Evolutionary conservation across 2,113 vertebrate genomes (phyloP).

Genomic region (Oryzias curvinotus): DNA sequence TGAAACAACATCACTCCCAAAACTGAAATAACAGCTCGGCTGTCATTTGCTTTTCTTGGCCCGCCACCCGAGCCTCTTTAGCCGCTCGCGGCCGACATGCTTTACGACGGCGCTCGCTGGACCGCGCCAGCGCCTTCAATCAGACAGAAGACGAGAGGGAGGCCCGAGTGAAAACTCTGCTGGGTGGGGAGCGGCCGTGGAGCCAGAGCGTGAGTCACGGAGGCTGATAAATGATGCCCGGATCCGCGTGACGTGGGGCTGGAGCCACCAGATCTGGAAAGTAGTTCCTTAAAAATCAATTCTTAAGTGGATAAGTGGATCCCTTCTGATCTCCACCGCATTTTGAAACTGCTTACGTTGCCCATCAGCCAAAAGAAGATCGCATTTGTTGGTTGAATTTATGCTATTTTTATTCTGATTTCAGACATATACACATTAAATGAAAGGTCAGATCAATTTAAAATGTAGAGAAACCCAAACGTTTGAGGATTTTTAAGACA

Average conservation of each 20-base stretch:
- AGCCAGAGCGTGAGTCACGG: conserved; percentile 18
- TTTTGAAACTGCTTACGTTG: too few relatives aligned
- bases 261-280: too few relatives aligned
- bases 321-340: too few relatives aligned
- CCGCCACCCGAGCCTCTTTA: conserved; percentile 19
- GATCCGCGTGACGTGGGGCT: too few relatives aligned
- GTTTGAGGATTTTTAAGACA: too few relatives aligned
- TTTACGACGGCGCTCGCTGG: conserved; percentile 29
- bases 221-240: conserved; percentile 8
- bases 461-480: too few relatives aligned
- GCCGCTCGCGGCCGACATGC: conserved; percentile 16
- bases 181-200: conserved; percentile 18
- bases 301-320: too few relatives aligned
- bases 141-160: conserved; percentile 41
- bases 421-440: background rate
- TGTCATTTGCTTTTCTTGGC: conserved; percentile 54
- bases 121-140: conserved; percentile 50
- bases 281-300: too few relatives aligned
- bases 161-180: conserved; percentile 26
- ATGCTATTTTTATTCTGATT: background rate
- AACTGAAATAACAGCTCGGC: conserved; percentile 38
- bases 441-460: too few relatives aligned
- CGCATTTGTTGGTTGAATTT: too few relatives aligned
- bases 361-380: too few relatives aligned
- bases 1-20: conserved; percentile 39